Base-by-base conservation (phyloP, 2,888 invertebrate genomes). In the Orchestes rusci region DNA sequence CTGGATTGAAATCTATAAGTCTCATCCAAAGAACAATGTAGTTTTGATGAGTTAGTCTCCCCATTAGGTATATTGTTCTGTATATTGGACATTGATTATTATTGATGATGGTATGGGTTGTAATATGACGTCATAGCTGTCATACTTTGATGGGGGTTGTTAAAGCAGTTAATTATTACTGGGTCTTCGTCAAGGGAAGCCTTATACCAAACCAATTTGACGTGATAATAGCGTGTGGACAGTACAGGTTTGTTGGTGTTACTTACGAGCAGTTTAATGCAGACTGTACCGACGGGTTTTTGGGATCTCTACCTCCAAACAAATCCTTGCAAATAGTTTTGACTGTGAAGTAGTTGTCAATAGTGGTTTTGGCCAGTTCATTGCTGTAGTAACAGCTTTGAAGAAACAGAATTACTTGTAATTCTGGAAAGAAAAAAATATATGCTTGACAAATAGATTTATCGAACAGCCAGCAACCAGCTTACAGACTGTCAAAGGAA, bases 321-420 rank as follows among this genome's bases (percentile, higher is more conserved):
- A 81, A 73, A 50, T 77, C 77, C 1, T 74, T 74, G 56, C 81
- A 77, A 47, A 79, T 76, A 0, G 80, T 78, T 55, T 77, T 74
- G 5, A 80, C 68, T 0, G 83, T 83, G 56, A 74, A 78, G 64
- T 79, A 77, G 1, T 75, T 73, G 56, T 86, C 84, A 23, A 86
- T 70, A 8, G 82, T 79, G 34, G 71, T 71, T 61, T 85, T 85
- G 1, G 86, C 72, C 10, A 77, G 71, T 53, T 82, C 83, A 40
- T 80, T 69, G 53, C 80, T 79, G 53, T 75, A 75, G 43, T 75
- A 70, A 63, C 84, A 82, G 59, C 82, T 80, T 64, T 84, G 79
- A 54, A 78, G 75, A 46, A 81, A 79, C 18, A 82, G 64, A 38
- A 80, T 74, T 8, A 81, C 68, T 41, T 60, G 57, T 12, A 62